Percentiles rank a stretch among this genome's conserved stretches.
Conservation (phyloP, 2,888 invertebrate species). For the Diarsia rubi region DNA sequence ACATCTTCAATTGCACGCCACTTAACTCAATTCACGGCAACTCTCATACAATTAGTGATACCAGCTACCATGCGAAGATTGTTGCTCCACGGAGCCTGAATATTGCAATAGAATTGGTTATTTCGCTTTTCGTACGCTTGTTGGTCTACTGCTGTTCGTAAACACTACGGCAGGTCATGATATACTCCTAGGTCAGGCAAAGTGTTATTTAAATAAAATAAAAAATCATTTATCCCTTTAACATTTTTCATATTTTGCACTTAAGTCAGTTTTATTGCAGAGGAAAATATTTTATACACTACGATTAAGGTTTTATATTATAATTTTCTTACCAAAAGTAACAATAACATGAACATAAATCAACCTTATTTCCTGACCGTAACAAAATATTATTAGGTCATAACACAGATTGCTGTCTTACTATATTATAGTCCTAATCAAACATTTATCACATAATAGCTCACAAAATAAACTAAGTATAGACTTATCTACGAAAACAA, state of each 20-base stretch:
- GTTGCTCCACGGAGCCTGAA: background rate
- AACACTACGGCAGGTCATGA: background rate
- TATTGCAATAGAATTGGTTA: too few species aligned
- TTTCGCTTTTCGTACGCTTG: background rate
- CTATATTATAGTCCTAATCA: constrained; percentile 28
- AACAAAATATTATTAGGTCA: constrained; percentile 25
- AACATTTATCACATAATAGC: constrained; percentile 42
- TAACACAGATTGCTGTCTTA: constrained; percentile 24
- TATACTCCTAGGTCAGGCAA: background rate
- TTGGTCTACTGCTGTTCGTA: background rate
- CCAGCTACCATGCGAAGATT: background rate
- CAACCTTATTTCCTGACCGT: background rate
- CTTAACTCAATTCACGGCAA: too few species aligned
- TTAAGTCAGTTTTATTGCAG: background rate
- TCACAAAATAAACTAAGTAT: constrained; percentile 28
- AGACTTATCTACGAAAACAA: constrained; percentile 31
- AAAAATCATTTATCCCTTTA: background rate
- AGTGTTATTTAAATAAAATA: background rate
- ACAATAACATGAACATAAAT: background rate
- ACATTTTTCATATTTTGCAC: background rate
- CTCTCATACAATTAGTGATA: background rate
- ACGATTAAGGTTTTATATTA: background rate
- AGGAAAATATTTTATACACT: background rate
- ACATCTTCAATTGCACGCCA: background rate
- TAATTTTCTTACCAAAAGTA: background rate